Percentiles rank a stretch among this genome's conserved stretches.
These are phyloP conservation scores for Pyrgilauda ruficollis DNA, from an alignment of 2,113 vertebrate genomes.

Conservation along the genomic window DNA sequence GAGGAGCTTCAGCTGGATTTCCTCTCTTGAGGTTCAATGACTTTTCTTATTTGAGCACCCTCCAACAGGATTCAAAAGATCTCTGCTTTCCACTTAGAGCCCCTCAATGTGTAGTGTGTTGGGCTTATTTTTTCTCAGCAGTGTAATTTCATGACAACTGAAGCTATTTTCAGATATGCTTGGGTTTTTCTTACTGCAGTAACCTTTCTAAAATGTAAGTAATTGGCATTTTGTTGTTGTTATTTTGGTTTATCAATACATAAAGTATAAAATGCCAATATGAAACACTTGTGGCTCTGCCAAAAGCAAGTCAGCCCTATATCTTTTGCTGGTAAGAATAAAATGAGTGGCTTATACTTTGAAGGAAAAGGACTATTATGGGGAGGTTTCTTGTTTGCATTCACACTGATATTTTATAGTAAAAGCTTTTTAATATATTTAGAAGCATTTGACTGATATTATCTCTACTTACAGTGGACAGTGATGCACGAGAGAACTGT, in stretches of 20 bases:
- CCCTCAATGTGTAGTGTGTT: background rate
- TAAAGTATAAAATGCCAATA: background rate
- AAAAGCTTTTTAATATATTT: background rate
- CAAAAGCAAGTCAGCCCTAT: background rate
- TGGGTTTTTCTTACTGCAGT: background rate
- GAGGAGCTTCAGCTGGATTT: slow-evolving; percentile 1
- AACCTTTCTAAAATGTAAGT: background rate
- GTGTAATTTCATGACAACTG: background rate
- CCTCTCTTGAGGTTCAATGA: background rate
- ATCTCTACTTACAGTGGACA: background rate
- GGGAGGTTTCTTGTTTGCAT: background rate
- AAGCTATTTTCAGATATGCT: background rate
- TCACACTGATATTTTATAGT: background rate
- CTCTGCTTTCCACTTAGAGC: background rate
- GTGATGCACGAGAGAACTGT: accelerated
- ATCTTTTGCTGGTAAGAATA: background rate
- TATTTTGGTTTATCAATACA: background rate
- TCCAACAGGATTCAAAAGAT: background rate
- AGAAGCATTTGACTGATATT: background rate
- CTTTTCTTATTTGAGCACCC: background rate
- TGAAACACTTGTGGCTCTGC: background rate
- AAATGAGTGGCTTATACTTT: background rate
- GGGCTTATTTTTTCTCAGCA: background rate
- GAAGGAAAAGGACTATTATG: background rate
- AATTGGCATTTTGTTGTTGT: background rate